phyloP scores from a whole-genome alignment of 2,888 invertebrate genomes.

The Morpho achilles region DNA sequence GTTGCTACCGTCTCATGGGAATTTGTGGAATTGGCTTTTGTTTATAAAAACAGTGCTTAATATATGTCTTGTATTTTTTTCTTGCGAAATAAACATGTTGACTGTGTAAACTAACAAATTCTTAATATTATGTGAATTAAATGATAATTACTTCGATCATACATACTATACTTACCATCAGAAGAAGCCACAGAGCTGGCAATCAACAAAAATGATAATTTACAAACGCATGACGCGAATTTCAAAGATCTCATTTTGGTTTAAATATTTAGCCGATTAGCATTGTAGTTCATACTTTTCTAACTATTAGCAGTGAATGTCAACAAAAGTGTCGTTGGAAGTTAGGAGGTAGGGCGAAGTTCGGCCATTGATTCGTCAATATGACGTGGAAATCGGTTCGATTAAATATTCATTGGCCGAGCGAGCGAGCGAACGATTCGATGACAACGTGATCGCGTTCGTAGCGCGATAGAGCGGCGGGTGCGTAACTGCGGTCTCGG shows the following conservation, averaged over 20 bases:
- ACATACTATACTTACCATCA: constrained; percentile 56
- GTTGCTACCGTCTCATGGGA: too few species aligned
- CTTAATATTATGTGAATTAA: too few species aligned
- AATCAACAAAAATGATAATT: constrained; percentile 51
- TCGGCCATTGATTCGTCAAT: constrained; percentile 60
- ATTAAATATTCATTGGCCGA: constrained; percentile 70
- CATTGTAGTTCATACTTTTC: constrained; percentile 60
- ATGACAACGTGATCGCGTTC: constrained; percentile 30
- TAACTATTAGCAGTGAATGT: constrained; percentile 46
- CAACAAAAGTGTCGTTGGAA: constrained; percentile 54
- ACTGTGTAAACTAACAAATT: too few species aligned
- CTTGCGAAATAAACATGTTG: too few species aligned
- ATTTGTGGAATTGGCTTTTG: too few species aligned
- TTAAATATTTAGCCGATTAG: constrained; percentile 56
- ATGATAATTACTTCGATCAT: constrained; percentile 2
- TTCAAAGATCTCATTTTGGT: constrained; percentile 58
- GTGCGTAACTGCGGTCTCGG: constrained; percentile 43
- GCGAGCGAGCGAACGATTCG: constrained; percentile 36
- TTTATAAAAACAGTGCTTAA: too few species aligned
- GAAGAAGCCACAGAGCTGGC: constrained; percentile 52
- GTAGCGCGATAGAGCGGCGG: constrained; percentile 31
- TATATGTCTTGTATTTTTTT: too few species aligned
- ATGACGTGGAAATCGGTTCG: constrained; percentile 52
- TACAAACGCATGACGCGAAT: constrained; percentile 48
- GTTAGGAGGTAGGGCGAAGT: constrained; percentile 48